A percentile compares a stretch with the other conserved stretches of the same genome.
phyloP scores from a whole-genome alignment of 2,888 invertebrate species.

The Dorcus parallelipipedus region DNA sequence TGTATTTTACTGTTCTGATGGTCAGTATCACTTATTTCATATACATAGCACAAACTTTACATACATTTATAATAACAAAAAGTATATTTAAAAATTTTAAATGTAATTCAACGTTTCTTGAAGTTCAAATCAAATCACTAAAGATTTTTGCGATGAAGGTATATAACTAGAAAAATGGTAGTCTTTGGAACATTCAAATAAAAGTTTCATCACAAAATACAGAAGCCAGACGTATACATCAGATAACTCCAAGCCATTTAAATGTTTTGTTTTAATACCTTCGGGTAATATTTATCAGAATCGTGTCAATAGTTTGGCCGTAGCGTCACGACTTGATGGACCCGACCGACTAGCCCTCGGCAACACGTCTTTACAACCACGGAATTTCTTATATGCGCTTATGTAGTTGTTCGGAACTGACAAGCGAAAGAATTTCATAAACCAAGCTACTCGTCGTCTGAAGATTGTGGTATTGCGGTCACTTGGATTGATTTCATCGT shows the following conservation, averaged over 20 bases:
- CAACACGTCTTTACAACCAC: conserved; percentile 7
- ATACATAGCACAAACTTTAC: too few relatives aligned
- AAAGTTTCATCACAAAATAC: conserved; percentile 24
- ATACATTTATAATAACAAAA: too few relatives aligned
- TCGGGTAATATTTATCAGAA: conserved; percentile 29
- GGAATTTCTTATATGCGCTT: conserved; percentile 6
- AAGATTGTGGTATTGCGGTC: conserved; percentile 14
- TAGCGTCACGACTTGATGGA: conserved; percentile 22
- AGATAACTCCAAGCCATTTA: conserved; percentile 34
- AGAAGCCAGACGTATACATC: conserved; percentile 29
- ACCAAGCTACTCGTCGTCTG: conserved; percentile 2
- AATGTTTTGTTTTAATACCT: conserved; percentile 37
- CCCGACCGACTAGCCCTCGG: too few relatives aligned
- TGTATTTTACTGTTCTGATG: conserved; percentile 39
- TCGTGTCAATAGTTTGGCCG: conserved; percentile 20
- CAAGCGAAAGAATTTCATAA: conserved; percentile 7
- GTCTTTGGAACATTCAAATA: too few relatives aligned
- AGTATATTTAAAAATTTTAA: too few relatives aligned
- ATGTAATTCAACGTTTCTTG: too few relatives aligned
- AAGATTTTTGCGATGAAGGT: too few relatives aligned
- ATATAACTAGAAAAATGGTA: too few relatives aligned
- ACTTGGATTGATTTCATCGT: conserved; percentile 6
- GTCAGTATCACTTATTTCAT: conserved; percentile 19
- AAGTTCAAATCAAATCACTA: too few relatives aligned
- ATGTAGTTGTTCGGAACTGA: conserved; percentile 1